Evolutionary conservation across 2,797 vertebrate genomes (phyloP), one percentile per base, ranked within the genome.

Genomic region (Platalea minor): DNA sequence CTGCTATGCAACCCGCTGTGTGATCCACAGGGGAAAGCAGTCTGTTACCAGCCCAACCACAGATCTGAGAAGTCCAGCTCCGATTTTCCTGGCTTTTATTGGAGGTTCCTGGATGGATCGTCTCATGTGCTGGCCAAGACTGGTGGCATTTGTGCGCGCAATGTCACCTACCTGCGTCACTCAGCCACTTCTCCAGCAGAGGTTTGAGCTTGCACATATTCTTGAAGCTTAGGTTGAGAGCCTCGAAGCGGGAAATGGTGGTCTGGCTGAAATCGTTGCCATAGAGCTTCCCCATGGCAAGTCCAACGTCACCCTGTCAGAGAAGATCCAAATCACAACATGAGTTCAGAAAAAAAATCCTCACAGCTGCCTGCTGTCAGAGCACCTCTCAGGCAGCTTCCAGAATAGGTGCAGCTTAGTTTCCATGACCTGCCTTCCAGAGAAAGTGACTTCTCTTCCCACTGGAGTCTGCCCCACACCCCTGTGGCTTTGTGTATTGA

Each of bases 161-260:
- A 1, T 2, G 53, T 16, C 33, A 64, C 97, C 65, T 54, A 99
- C 99, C 99, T 98, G 99, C 99, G 0, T 99, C 99, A 4, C 98
- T 99, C 88, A 99, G 98, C 99, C 99, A 99, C 93, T 99, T 99
- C 97, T 99, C 99, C 97, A 99, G 98, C 96, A 99, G 96, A 0
- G 99, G 99, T 87, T 99, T 99, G 89, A 99, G 98, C 95, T 99
- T 99, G 98, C 99, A 99, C 99, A 99, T 99, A 95, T 99, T 99
- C 97, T 99, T 99, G 96, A 99, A 99, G 97, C 99, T 99, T 50
- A 99, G 98, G 95, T 99, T 99, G 65, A 99, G 99, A 11, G 99
- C 99, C 97, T 99, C 99, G 1, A 99, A 99, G 65, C 99, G 98
- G 2, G 99, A 99, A 92, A 99, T 99, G 13, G 99, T 99, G 3